phyloP scores from a whole-genome alignment of 2,113 vertebrate species.

The Istiophorus platypterus region DNA sequence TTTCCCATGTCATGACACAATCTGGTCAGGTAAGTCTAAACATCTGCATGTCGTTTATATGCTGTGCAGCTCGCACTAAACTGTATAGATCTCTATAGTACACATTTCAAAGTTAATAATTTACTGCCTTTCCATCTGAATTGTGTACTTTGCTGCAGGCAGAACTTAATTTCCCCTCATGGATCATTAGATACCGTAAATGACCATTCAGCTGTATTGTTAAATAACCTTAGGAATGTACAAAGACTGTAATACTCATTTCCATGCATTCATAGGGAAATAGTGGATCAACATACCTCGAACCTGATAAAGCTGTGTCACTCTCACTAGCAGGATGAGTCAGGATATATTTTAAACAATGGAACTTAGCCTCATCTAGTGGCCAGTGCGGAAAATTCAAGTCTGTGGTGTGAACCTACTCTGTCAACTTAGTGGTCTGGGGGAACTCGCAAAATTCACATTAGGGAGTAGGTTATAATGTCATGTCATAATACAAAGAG shows the following conservation, averaged over 20 bases:
- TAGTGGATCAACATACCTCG: background rate
- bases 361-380: conserved; percentile 33
- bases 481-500: too few relatives aligned
- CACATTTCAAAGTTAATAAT: background rate
- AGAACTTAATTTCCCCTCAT: background rate
- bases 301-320: conserved; percentile 2
- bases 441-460: too few relatives aligned
- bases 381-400: conserved; percentile 40
- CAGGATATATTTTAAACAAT: conserved; percentile 7
- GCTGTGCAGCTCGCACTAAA: background rate
- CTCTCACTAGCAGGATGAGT: conserved; percentile 8
- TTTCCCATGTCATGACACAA: background rate
- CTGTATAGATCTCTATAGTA: background rate
- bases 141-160: background rate
- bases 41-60: background rate
- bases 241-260: background rate
- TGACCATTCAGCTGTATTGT: background rate
- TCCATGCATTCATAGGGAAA: background rate
- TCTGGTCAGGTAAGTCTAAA: background rate
- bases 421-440: background rate
- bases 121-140: background rate
- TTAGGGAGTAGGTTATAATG: too few relatives aligned
- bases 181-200: background rate
- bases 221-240: background rate
- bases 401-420: background rate